Percentiles rank a stretch among this genome's conserved stretches.
Conservation (phyloP, 2,113 vertebrate genomes). For the Canis aureus region DNA sequence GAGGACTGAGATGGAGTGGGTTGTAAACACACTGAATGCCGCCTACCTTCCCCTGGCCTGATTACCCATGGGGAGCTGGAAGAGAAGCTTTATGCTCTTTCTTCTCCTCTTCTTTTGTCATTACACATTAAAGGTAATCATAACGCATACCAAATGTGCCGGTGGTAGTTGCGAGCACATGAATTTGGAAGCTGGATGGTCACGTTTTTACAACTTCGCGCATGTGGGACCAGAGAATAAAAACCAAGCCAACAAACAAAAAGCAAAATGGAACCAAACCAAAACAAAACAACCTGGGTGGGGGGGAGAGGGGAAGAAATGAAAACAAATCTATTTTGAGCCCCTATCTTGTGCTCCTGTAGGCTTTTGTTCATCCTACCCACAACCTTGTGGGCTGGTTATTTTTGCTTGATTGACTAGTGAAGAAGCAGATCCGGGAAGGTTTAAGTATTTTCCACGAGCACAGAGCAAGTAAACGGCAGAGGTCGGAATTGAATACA, state of each 20-base stretch:
- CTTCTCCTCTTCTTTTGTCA: conserved; percentile 34
- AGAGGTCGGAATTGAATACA: background rate
- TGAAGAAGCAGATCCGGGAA: background rate
- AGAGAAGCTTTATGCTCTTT: background rate
- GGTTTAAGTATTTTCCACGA: conserved; percentile 45
- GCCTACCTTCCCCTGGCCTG: conserved; percentile 73
- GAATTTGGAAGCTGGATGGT: conserved; percentile 48
- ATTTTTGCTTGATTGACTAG: conserved; percentile 15
- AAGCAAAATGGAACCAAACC: background rate
- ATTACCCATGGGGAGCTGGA: conserved; percentile 64
- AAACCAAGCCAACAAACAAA: background rate
- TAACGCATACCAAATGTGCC: background rate
- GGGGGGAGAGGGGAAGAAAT: background rate
- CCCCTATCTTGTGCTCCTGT: background rate
- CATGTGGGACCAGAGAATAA: conserved; percentile 10
- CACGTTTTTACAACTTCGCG: conserved; percentile 45
- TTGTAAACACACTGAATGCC: conserved; percentile 77
- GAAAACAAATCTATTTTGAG: conserved; percentile 22
- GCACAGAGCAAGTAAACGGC: background rate
- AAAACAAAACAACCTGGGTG: background rate
- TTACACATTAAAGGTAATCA: background rate
- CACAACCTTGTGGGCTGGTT: background rate
- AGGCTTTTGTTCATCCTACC: conserved; percentile 26
- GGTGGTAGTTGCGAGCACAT: background rate
- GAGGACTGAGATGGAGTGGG: conserved; percentile 74